Base-by-base conservation (phyloP, 1,140 invertebrate species). In the Leptinotarsa undecemlineata region DNA sequence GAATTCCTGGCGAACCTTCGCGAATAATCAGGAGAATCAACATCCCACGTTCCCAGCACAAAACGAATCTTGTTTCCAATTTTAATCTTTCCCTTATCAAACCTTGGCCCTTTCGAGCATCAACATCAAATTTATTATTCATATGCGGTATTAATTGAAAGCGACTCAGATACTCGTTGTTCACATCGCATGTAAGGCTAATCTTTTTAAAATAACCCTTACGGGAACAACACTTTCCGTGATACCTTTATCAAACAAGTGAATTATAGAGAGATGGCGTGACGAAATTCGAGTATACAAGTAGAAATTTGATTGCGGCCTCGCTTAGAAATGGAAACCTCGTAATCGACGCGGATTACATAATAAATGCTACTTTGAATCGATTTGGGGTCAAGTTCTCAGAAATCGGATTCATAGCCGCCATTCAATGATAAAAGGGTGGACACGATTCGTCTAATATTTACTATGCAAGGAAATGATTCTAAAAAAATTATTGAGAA, bases 141-240 rank as follows among this genome's bases (percentile, higher is more conserved):
- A 42, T 42, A 42, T 42, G 33, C 8, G 33, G 33, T 11, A 42
- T 57, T 57, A 57, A 57, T n/a, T 57, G 51, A 57, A 57, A 17
- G n/a, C 51, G n/a, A 57, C 17, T 57, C 51, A 14, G 51, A 19
- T 19, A 57, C 15, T 57, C 51, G n/a, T 57, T 57, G 51, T 57
- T 57, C n/a, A 57, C 51, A 57, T 57, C 17, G 51, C 51, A 57
- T 57, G 51, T 57, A 0, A 19, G 6, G 4, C 51, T 57, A 57
- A 57, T 57, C 51, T 57, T 57, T 57, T 57, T 57, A 8, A 19
- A 57, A 57, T 57, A 57, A 57, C 51, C 51, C 51, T 57, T 57
- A 19, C 51, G 51, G 51, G n/a, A 57, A 57, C 51, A 57, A 57
- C 51, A 57, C 51, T 57, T 57, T 57, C 51, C 51, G 51, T 57